Evolutionary conservation across 2,888 invertebrate species (phyloP).

Genomic region (Pegoplata infirma): DNA sequence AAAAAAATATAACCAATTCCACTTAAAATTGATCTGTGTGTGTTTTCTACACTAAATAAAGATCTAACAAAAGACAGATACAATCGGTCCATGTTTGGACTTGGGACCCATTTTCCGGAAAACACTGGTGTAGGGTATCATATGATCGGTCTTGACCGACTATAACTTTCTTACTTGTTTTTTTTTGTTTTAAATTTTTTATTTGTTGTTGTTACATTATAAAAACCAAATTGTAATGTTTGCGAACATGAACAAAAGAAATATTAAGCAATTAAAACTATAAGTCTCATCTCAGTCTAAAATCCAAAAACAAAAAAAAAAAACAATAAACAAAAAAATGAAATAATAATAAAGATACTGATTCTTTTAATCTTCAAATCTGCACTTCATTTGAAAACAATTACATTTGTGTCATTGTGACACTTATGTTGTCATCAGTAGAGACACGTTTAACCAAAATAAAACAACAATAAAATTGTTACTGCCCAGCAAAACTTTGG

Average conservation of each 20-base stretch:
- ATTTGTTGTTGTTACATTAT: not conserved
- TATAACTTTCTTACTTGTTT: too few relatives aligned
- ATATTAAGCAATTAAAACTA: constrained; percentile 60
- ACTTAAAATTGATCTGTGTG: too few relatives aligned
- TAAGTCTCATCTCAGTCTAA: constrained; percentile 22
- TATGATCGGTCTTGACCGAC: too few relatives aligned
- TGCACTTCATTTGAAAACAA: constrained; percentile 60
- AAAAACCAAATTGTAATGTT: not conserved
- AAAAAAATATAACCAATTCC: too few relatives aligned
- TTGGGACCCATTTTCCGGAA: too few relatives aligned
- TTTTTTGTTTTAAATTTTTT: too few relatives aligned
- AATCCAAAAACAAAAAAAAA: too few relatives aligned
- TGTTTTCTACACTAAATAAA: too few relatives aligned
- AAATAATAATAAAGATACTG: constrained; percentile 26
- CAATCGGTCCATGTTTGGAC: too few relatives aligned
- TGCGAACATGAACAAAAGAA: constrained; percentile 32
- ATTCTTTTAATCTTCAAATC: constrained; percentile 48
- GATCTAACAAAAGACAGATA: too few relatives aligned
- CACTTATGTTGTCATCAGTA: constrained; percentile 56
- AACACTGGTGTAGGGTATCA: too few relatives aligned
- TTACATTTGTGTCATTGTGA: constrained; percentile 56
- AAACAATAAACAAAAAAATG: not conserved
- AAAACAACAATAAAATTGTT: not conserved
- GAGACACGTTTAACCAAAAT: constrained; percentile 31
- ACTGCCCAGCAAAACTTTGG: too few relatives aligned